Percentiles rank a stretch among this genome's conserved stretches.
These are phyloP conservation scores for Myathropa florea DNA, from an alignment of 2,888 invertebrate species.

Conservation along the genomic window DNA sequence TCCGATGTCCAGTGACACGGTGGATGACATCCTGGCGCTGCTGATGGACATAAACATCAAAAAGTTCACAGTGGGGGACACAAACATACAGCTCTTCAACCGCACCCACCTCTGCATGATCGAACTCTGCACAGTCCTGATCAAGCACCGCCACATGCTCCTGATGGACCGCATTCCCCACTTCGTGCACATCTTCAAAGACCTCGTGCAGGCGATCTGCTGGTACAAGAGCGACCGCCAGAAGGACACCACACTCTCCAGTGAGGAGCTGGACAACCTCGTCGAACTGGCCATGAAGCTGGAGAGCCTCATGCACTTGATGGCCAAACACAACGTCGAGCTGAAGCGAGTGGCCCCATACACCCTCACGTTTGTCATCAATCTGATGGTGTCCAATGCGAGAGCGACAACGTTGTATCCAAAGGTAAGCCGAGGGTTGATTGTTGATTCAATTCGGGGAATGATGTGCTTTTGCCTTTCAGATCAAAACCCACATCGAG, in stretches of 20 bases:
- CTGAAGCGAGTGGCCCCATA: conserved; percentile 79
- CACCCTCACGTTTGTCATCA: conserved; percentile 77
- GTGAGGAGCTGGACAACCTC: conserved; percentile 76
- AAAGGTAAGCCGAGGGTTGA: conserved; percentile 73
- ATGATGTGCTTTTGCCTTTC: neutral
- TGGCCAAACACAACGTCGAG: conserved; percentile 75
- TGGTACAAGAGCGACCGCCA: conserved; percentile 78
- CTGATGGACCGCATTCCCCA: conserved; percentile 78
- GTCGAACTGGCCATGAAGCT: conserved; percentile 77
- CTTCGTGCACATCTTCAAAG: conserved; percentile 77
- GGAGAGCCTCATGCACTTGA: conserved; percentile 76
- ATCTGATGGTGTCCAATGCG: conserved; percentile 78
- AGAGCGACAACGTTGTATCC: conserved; percentile 79
- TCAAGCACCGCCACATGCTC: conserved; percentile 75
- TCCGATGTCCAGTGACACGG: conserved; percentile 76
- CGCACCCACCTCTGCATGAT: conserved; percentile 74
- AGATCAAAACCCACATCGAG: conserved; percentile 79
- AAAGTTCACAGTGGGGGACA: conserved; percentile 74
- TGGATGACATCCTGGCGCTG: conserved; percentile 77
- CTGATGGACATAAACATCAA: conserved; percentile 78
- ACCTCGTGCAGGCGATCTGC: conserved; percentile 77
- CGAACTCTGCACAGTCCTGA: conserved; percentile 74
- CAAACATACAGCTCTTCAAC: conserved; percentile 73
- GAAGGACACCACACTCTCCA: conserved; percentile 74
- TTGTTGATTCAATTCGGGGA: neutral